Base-by-base conservation (phyloP, 2,113 vertebrate species). In the Malurus melanocephalus region DNA sequence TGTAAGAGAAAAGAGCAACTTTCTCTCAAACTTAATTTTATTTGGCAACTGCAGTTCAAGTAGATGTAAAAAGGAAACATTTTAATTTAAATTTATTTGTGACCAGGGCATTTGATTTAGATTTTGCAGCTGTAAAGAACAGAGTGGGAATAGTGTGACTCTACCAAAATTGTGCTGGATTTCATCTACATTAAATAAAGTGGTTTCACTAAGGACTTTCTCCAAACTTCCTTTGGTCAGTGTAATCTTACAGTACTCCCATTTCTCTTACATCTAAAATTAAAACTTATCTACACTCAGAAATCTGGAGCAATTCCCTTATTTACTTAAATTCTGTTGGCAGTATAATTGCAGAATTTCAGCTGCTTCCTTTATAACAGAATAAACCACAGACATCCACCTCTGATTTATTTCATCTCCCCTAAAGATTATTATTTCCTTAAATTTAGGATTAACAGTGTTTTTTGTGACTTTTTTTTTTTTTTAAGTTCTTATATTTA, bases 401-500 rank as follows among this genome's bases (percentile, higher is more conserved):
- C 1, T 55, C 43, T 59, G 13, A 24, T 49, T 28, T 49, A 66
- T 83, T 33, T 11, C 16, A 35, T 3, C 6, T 21, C 35, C 8
- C 3, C 5, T 56, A 72, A 57, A 93, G 27, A 10, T 57, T 75
- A 24, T 22, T 3, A 18, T 17, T 65, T 52, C 8, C 33, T 30
- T 60, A 59, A 27, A 79, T 71, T 48, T 76, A 66, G 30, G 33
- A 65, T 33, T 22, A 51, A 56, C 51, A 14, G 4, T 7, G 2
- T 0, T 5, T 16, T 56, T 43, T 45, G 15, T 19, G 21, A 48
- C 1, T 7, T 7, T 16, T 62, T 38, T 64, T 56, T 38, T 38
- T 38, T 38, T 38, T 38, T 10, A 38, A 38, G 38, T 19, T 80
- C 6, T 27, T 43, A 33, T 11, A 62, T 85, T 66, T 78, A 72